Conservation (phyloP, 2,113 vertebrate genomes). For the Alethe diademata region DNA sequence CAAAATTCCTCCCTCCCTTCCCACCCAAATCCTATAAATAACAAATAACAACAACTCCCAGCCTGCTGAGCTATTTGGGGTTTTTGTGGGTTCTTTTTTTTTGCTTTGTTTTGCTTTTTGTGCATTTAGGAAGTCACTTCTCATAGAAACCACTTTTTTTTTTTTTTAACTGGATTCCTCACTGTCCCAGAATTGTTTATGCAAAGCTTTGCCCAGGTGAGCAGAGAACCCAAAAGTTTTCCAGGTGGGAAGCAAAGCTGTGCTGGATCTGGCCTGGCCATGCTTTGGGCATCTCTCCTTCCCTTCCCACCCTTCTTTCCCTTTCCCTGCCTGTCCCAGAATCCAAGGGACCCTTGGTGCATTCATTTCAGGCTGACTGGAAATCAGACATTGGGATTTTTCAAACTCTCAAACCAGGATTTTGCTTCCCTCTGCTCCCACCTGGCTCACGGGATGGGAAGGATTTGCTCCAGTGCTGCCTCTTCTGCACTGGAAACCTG, state of each 20-base stretch:
- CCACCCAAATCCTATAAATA: conserved; percentile 57
- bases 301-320: background rate
- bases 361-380: conserved; percentile 15
- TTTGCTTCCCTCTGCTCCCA: background rate
- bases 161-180: background rate
- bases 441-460: background rate
- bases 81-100: conserved; percentile 14
- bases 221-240: background rate
- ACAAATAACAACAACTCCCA: conserved; percentile 39
- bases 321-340: background rate
- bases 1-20: conserved; percentile 22
- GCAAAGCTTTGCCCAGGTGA: background rate
- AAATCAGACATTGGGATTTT: background rate
- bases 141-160: background rate
- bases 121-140: conserved; percentile 28
- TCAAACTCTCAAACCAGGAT: background rate
- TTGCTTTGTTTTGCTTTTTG: conserved; percentile 22
- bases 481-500: background rate
- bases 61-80: conserved; percentile 11
- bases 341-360: background rate
- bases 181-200: background rate
- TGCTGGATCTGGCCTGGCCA: background rate
- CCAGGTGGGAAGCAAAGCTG: background rate
- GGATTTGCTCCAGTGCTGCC: background rate
- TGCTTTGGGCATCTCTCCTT: background rate